Conservation (phyloP, 2,888 invertebrate species). For the Drosophila antonietae region DNA sequence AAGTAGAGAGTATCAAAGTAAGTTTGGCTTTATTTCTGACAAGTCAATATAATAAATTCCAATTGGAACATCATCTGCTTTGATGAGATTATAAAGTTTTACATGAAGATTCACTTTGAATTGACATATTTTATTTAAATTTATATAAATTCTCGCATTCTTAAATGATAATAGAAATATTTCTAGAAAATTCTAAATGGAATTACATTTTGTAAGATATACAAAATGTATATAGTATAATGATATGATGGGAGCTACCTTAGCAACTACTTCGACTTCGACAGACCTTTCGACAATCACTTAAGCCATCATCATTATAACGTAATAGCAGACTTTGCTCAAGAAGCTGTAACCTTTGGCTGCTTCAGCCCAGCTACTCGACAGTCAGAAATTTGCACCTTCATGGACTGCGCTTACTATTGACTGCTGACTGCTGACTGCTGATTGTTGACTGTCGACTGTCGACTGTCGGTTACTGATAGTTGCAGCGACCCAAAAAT, state of each 20-base stretch:
- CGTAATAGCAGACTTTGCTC: neutral
- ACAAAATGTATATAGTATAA: neutral
- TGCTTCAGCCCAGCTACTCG: conserved; percentile 1
- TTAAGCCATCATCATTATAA: conserved; percentile 1
- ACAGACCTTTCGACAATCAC: neutral
- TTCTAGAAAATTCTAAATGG: too few relatives aligned
- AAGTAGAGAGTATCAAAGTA: neutral
- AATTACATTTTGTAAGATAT: too few relatives aligned
- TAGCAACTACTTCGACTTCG: neutral
- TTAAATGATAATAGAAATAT: too few relatives aligned
- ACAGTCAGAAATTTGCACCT: neutral
- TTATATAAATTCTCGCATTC: too few relatives aligned
- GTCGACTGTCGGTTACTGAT: neutral
- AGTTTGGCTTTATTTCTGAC: neutral
- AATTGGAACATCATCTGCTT: too few relatives aligned
- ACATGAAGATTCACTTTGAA: too few relatives aligned
- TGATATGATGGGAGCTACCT: neutral
- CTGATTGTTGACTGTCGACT: neutral
- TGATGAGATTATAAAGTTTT: too few relatives aligned
- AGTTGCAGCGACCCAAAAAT: conserved; percentile 50
- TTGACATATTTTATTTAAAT: too few relatives aligned
- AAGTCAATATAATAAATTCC: neutral
- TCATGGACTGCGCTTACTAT: neutral
- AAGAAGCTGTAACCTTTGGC: conserved; percentile 42
- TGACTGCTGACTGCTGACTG: neutral